Conservation (phyloP, 2,113 vertebrate genomes). For the Trogon melanurus region DNA sequence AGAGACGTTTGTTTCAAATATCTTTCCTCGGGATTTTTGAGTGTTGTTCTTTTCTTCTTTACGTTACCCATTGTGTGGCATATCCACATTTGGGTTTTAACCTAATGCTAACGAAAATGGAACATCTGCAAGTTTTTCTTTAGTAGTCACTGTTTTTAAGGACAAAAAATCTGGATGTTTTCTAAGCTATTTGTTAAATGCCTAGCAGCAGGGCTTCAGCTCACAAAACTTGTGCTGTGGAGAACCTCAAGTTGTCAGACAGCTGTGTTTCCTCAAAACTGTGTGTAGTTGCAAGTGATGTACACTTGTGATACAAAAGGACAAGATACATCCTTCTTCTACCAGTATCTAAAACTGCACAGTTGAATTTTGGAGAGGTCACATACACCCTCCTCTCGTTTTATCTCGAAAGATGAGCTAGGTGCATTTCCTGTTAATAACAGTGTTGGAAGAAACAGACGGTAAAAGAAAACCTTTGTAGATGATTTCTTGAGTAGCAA, state of each 20-base stretch:
- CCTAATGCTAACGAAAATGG: background rate
- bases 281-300: background rate
- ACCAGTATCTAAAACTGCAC: background rate
- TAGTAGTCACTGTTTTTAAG: background rate
- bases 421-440: background rate
- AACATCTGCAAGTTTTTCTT: background rate
- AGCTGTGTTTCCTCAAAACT: background rate
- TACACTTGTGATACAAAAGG: background rate
- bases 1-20: background rate
- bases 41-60: background rate
- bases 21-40: background rate
- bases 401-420: background rate
- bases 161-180: background rate
- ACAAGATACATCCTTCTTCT: background rate
- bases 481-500: background rate
- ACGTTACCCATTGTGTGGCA: fast-evolving
- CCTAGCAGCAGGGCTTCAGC: background rate
- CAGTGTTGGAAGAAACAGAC: background rate
- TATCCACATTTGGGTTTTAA: background rate
- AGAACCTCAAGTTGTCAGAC: background rate
- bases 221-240: background rate
- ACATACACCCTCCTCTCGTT: background rate
- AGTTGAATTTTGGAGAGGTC: background rate
- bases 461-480: background rate
- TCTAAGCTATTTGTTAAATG: background rate